phyloP scores from a whole-genome alignment of 2,888 invertebrate genomes.

The Ametastegia equiseti region DNA sequence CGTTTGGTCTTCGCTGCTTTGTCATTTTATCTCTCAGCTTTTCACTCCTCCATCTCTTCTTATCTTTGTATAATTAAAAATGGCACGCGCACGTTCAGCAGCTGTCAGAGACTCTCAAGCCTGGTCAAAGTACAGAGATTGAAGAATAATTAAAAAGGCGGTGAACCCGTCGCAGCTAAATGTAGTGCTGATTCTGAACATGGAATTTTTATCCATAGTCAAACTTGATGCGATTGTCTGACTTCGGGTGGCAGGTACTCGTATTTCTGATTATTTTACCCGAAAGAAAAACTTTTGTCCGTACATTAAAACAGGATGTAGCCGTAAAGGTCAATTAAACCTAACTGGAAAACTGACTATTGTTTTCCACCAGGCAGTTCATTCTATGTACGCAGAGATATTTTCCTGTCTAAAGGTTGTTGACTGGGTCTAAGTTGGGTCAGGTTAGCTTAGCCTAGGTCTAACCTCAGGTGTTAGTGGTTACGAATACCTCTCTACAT shows the following conservation, averaged over 20 bases:
- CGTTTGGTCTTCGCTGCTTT: not conserved
- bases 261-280: not conserved
- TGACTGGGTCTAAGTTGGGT: slow-evolving; percentile 37
- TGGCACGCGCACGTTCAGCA: not conserved
- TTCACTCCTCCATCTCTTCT: not conserved
- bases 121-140: not conserved
- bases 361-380: not conserved
- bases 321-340: not conserved
- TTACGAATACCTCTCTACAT: slow-evolving; percentile 7
- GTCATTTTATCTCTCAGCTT: not conserved
- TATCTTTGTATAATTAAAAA: too few species aligned
- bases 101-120: not conserved
- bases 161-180: too few species aligned
- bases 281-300: slow-evolving; percentile 5
- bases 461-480: slow-evolving; percentile 44
- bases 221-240: not conserved
- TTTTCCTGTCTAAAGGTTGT: slow-evolving; percentile 38
- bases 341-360: slow-evolving; percentile 8
- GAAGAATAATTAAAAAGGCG: too few species aligned
- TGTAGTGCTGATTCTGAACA: not conserved
- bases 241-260: not conserved
- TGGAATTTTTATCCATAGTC: not conserved
- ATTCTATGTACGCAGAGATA: not conserved
- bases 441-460: slow-evolving; percentile 7
- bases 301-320: not conserved